Conservation (phyloP, 2,888 invertebrate species). For the Drosophila rubida region DNA sequence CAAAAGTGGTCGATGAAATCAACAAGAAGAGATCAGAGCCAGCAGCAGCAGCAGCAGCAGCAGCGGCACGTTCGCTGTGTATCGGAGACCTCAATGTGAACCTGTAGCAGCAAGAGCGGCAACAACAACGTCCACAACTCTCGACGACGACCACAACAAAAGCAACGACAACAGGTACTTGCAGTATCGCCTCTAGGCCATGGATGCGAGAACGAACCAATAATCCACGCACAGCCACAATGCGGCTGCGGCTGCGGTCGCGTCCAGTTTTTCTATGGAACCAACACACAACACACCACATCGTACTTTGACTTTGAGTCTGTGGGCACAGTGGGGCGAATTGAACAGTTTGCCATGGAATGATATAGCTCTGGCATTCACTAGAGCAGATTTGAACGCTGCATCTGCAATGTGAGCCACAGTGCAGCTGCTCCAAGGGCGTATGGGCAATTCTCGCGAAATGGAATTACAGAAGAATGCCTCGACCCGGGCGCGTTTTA, state of each 20-base stretch:
- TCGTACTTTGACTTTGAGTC: slow-evolving; percentile 44
- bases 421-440: slow-evolving; percentile 79
- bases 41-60: slow-evolving; percentile 50
- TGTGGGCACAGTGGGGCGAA: slow-evolving; percentile 25
- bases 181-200: slow-evolving; percentile 68
- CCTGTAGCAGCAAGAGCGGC: slow-evolving; percentile 39
- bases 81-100: slow-evolving; percentile 55
- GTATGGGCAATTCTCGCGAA: slow-evolving; percentile 81
- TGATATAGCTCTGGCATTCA: neutral
- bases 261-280: slow-evolving; percentile 68
- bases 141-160: slow-evolving; percentile 57
- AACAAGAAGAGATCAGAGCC: slow-evolving; percentile 59
- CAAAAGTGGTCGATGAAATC: slow-evolving; percentile 47
- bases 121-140: slow-evolving; percentile 55
- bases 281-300: slow-evolving; percentile 42
- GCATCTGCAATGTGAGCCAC: neutral
- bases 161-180: slow-evolving; percentile 77
- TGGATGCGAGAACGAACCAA: slow-evolving; percentile 76
- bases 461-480: slow-evolving; percentile 83
- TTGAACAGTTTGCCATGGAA: neutral
- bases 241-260: slow-evolving; percentile 63
- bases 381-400: neutral
- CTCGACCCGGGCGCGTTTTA: slow-evolving; percentile 80
- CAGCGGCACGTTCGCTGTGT: slow-evolving; percentile 67
- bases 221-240: slow-evolving; percentile 74